Percentiles rank a stretch among this genome's conserved stretches.
Evolutionary conservation across 2,113 vertebrate species (phyloP).

Genomic region (Capreolus pygargus): DNA sequence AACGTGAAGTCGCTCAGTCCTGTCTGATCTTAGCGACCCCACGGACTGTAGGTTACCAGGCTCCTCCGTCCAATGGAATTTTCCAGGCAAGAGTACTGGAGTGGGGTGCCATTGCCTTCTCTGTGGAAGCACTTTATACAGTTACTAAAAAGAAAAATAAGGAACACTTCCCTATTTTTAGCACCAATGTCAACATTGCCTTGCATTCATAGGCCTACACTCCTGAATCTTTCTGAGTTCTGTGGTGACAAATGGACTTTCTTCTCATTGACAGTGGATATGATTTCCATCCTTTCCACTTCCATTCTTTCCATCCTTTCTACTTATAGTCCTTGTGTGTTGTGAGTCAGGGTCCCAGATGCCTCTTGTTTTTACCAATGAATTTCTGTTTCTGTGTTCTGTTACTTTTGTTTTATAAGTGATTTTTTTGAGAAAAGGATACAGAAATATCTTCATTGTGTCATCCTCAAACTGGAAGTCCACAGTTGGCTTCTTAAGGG

Average conservation of each 20-base stretch:
- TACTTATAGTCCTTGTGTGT: not conserved
- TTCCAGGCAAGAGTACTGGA: not conserved
- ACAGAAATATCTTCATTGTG: not conserved
- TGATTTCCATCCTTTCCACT: not conserved
- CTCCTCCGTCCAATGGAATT: not conserved
- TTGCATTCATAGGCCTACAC: not conserved
- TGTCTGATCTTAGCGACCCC: fast-evolving
- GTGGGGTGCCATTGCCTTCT: not conserved
- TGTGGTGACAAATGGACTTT: not conserved
- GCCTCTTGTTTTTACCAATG: not conserved
- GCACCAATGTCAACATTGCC: not conserved
- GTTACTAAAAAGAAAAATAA: not conserved
- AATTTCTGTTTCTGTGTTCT: not conserved
- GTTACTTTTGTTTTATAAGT: not conserved
- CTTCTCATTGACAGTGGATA: not conserved
- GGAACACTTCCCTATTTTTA: not conserved
- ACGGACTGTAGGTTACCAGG: not conserved
- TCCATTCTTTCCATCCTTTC: not conserved
- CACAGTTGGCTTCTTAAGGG: not conserved
- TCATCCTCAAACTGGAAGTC: not conserved
- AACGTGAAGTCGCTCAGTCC: not conserved
- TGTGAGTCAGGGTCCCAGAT: not conserved
- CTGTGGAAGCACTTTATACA: not conserved
- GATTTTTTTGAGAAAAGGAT: not conserved
- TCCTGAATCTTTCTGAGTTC: not conserved